These are phyloP conservation scores for Silvanus unidentatus DNA, from an alignment of 2,888 invertebrate genomes.

Conservation along the genomic window DNA sequence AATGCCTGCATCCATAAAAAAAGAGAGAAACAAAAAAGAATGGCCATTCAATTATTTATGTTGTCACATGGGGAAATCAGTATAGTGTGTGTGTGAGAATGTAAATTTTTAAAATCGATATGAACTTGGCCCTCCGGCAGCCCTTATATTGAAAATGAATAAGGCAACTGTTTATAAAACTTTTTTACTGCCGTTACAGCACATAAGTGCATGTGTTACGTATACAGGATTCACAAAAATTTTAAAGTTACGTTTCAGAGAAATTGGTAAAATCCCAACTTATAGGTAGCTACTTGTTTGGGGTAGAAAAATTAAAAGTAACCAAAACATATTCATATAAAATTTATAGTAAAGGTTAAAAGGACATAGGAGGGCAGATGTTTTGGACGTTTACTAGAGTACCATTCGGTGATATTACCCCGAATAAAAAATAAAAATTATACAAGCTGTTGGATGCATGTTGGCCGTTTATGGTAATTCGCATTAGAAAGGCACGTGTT, in stretches of 20 bases:
- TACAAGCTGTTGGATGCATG: slow-evolving; percentile 19
- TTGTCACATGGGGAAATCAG: background rate
- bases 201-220: background rate
- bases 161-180: background rate
- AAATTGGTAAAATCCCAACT: background rate
- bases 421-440: background rate
- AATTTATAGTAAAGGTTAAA: slow-evolving; percentile 36
- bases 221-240: background rate
- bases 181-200: background rate
- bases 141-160: background rate
- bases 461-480: slow-evolving; percentile 33
- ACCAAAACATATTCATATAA: slow-evolving; percentile 30
- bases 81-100: background rate
- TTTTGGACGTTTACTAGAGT: background rate
- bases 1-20: no score
- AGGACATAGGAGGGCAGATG: slow-evolving; percentile 20
- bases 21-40: background rate
- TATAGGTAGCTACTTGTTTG: slow-evolving; percentile 11
- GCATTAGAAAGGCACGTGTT: slow-evolving; percentile 23
- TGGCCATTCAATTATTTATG: slow-evolving; percentile 1
- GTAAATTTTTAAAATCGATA: slow-evolving; percentile 1
- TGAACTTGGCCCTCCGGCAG: background rate
- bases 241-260: background rate
- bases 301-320: no score
- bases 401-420: background rate